phyloP scores from a whole-genome alignment of 2,113 vertebrate species.

The Anolis carolinensis region DNA sequence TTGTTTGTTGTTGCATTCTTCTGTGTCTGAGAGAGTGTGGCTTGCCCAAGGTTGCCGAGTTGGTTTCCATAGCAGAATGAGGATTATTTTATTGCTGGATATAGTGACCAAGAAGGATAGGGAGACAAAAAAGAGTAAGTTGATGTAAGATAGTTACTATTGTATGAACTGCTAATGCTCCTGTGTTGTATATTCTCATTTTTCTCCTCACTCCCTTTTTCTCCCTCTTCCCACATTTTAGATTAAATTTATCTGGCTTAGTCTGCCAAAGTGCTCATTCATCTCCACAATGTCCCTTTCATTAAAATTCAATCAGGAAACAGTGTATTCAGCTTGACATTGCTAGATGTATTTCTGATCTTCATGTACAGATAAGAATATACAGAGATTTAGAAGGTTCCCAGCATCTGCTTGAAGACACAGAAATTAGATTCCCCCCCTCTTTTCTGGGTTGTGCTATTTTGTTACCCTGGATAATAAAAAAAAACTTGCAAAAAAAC shows the following conservation, averaged over 20 bases:
- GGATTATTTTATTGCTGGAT: neutral
- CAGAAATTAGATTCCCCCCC: too few species aligned
- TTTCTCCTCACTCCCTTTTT: neutral
- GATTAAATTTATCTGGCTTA: constrained; percentile 6
- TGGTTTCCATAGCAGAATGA: too few species aligned
- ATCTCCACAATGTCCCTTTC: neutral
- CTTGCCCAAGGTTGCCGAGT: too few species aligned
- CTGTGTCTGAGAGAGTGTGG: too few species aligned
- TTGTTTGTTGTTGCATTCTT: too few species aligned
- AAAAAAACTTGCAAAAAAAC: neutral
- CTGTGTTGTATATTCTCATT: neutral
- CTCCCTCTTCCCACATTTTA: neutral
- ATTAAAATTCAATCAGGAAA: neutral
- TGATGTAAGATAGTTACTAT: neutral
- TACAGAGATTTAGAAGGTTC: neutral
- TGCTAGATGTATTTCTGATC: neutral
- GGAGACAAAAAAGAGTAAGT: neutral
- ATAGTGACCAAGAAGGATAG: neutral
- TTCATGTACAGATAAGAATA: neutral
- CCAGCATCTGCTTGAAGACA: constrained; percentile 27
- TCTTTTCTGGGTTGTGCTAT: too few species aligned
- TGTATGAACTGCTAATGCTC: neutral
- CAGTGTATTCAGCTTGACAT: neutral
- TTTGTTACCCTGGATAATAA: neutral
- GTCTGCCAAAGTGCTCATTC: neutral